Base-by-base conservation (phyloP, 2,888 invertebrate genomes). In the Syrista parreyssii region DNA sequence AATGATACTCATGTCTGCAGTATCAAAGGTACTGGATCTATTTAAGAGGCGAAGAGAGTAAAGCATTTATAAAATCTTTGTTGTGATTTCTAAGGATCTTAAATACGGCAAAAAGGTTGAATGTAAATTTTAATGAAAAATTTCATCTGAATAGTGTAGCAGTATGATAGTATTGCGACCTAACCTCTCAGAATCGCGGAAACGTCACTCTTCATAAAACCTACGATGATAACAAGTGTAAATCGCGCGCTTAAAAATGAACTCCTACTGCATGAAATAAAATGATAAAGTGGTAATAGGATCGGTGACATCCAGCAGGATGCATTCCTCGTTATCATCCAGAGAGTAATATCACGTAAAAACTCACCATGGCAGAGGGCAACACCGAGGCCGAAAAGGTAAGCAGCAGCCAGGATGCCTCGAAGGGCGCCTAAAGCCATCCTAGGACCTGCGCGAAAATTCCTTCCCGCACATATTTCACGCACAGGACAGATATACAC, bases 381-480 rank as follows among this genome's bases (percentile, higher is more conserved):
- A 80, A 84, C 83, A 78, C 84, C 81, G 81, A 81, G 81, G 84
- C 84, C 82, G 36, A 84, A 76, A 76, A 87, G 83, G 83, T 82
- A 87, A 82, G 83, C 83, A 74, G 69, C 68, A 81, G 84, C 84
- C 77, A 88, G 80, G 79, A 86, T 83, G 82, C 82, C 83, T 79
- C 79, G 81, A 79, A 84, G 82, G 81, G 79, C 86, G 80, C 82
- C 82, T 78, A 85, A 82, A 83, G 85, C 86, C 87, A 88, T 88
- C 82, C 86, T 87, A 87, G 55, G 55, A 55, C 55, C 55, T 55
- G 55, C 55, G 55, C 55, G 23, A 55, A 55, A 55, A 55, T 55
- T 9, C 55, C 55, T 55, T 55, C 55, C 55, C 55, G 55, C 55
- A 55, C 55, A 55, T 55, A 55, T 55, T 55, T 55, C 55, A 23